Percentiles rank a stretch among this genome's conserved stretches.
Conservation (phyloP, 2,113 vertebrate species). For the Pomatorhinus ruficollis region DNA sequence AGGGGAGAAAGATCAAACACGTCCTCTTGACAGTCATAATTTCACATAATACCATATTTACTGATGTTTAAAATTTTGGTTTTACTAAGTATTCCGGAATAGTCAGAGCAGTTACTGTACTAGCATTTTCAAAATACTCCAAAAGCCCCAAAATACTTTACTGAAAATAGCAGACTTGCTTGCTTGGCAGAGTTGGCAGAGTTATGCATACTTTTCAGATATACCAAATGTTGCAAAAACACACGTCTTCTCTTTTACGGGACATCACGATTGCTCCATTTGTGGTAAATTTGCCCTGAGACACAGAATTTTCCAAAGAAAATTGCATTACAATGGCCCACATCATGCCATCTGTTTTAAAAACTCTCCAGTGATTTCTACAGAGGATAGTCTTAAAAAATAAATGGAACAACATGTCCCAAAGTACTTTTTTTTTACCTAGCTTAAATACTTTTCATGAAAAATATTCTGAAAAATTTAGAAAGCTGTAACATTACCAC, state of each 20-base stretch:
- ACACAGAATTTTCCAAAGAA: conserved; percentile 54
- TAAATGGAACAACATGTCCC: conserved; percentile 45
- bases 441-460: not conserved
- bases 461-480: not conserved
- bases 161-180: conserved; percentile 28
- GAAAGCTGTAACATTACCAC: not conserved
- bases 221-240: conserved; percentile 33
- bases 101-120: not conserved
- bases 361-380: conserved; percentile 16
- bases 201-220: conserved; percentile 24
- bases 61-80: not conserved
- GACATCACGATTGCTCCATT: conserved; percentile 38
- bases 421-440: conserved; percentile 24
- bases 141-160: not conserved
- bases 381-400: conserved; percentile 1
- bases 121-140: not conserved
- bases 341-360: conserved; percentile 41
- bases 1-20: not conserved
- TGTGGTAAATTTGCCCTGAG: conserved; percentile 39
- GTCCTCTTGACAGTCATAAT: not conserved
- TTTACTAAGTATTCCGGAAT: not conserved
- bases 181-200: not conserved
- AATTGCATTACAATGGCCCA: conserved; percentile 45
- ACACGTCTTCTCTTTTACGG: not conserved
- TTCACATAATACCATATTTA: not conserved